Conservation (phyloP, 2,797 vertebrate genomes). For the Sandelia bainsii region DNA sequence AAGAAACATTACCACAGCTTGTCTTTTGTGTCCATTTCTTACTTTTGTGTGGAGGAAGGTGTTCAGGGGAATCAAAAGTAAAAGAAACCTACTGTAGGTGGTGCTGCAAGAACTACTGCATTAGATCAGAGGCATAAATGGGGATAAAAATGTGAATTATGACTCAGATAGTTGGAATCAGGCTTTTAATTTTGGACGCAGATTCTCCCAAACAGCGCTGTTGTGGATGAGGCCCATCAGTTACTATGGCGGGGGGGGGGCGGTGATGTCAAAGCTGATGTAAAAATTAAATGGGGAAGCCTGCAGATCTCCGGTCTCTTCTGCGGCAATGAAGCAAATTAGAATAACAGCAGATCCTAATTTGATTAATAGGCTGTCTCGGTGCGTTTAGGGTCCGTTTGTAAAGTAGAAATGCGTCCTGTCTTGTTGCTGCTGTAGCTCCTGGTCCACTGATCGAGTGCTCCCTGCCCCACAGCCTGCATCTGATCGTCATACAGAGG, state of each 20-base stretch:
- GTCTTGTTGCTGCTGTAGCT: conserved; percentile 49
- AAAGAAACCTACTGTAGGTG: not conserved
- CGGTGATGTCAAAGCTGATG: conserved; percentile 82
- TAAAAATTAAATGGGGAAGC: conserved; percentile 73
- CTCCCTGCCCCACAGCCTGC: conserved; percentile 64
- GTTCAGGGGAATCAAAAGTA: conserved; percentile 40
- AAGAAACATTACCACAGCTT: conserved; percentile 58
- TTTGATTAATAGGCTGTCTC: conserved; percentile 35
- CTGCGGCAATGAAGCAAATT: conserved; percentile 51
- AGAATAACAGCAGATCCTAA: conserved; percentile 32
- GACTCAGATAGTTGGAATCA: not conserved
- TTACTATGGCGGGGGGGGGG: conserved; percentile 59
- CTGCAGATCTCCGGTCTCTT: conserved; percentile 62
- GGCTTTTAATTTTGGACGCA: not conserved
- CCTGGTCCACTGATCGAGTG: conserved; percentile 62
- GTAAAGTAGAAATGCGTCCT: conserved; percentile 25
- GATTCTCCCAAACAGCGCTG: not conserved
- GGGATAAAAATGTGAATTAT: not conserved
- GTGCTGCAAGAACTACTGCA: not conserved
- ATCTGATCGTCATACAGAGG: conserved; percentile 80
- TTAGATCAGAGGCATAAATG: not conserved
- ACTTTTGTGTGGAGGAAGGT: conserved; percentile 9
- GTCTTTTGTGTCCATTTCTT: conserved; percentile 34
- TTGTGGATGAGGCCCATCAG: conserved; percentile 40
- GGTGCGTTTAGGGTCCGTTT: conserved; percentile 67